A percentile compares a stretch with the other conserved stretches of the same genome.
Evolutionary conservation across 2,888 invertebrate genomes (phyloP).

Genomic region (Drosophila kanekoi): DNA sequence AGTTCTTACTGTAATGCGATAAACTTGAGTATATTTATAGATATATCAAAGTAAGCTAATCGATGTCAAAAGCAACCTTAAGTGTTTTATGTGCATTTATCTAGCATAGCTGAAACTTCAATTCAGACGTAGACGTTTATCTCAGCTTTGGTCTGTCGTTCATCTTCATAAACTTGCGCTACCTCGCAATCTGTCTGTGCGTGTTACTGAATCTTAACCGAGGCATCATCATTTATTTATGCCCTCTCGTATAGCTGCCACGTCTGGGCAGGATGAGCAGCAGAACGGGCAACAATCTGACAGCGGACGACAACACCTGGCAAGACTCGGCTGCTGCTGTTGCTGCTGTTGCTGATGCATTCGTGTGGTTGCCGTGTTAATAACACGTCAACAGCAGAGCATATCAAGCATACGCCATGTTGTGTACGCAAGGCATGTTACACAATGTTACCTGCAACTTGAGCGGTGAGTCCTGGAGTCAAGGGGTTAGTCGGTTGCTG

Average conservation of each 20-base stretch:
- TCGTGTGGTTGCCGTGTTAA: slow-evolving; percentile 68
- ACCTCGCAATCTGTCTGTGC: slow-evolving; percentile 44
- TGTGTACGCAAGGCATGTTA: slow-evolving; percentile 40
- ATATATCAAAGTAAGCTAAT: not conserved
- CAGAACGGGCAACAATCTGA: slow-evolving; percentile 20
- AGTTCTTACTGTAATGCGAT: not conserved
- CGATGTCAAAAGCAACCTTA: not conserved
- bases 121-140: slow-evolving; percentile 22
- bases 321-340: slow-evolving; percentile 11
- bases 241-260: slow-evolving; percentile 45
- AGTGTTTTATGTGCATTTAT: not conserved
- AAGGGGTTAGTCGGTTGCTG: slow-evolving; percentile 1
- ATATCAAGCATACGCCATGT: slow-evolving; percentile 67
- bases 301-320: slow-evolving; percentile 66
- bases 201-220: slow-evolving; percentile 65
- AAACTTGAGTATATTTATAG: not conserved
- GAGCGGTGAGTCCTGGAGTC: too few species aligned
- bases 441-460: slow-evolving; percentile 16
- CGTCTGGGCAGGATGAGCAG: slow-evolving; percentile 15
- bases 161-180: slow-evolving; percentile 41
- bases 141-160: slow-evolving; percentile 22
- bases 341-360: slow-evolving; percentile 48
- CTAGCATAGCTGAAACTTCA: slow-evolving; percentile 1
- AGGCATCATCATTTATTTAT: slow-evolving; percentile 78
- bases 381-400: slow-evolving; percentile 69